Base-by-base conservation (phyloP, 1,140 invertebrate species). In the Calosoma granatense region DNA sequence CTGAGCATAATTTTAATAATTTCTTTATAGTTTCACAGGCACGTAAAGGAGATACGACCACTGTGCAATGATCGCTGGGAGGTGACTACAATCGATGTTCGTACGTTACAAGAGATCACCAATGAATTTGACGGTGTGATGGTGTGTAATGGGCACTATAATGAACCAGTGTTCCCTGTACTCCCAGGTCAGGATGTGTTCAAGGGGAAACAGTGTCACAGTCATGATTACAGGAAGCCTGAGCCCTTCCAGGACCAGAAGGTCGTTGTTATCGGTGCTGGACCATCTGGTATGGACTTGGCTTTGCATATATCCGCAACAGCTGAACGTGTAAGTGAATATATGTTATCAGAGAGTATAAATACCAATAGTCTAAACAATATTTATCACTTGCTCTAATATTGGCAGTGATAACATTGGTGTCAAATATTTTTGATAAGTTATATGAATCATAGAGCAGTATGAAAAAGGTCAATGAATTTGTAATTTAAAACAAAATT, bases 211-310 rank as follows among this genome's bases (percentile, higher is more conserved):
- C 61, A 79, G 14, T 67, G 83, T 4, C 94, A 97, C 72, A 93
- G 90, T 66, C 90, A 93, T 67, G 84, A 92, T 69, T 97, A 94
- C 71, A 75, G 92, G 61, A 73, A 76, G 2, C 84, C 88, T 0
- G 79, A 85, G 15, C 62, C 73, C 2, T 94, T 87, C 68, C 62
- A 68, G 30, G 79, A 72, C 57, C 80, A 87, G 65, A 75, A 63
- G 2, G 88, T 95, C 0, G 71, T 89, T 0, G 82, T 94, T 20
- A 71, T 96, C 22, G 94, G 94, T 3, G 90, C 87, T 47, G 90
- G 90, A 15, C 86, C 90, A 9, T 94, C 91, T 14, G 92, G 91
- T 6, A 81, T 86, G 78, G 92, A 94, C 70, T 82, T 94, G 47
- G 81, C 87, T 0, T 66, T 91, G 43, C 90, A 93, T 63, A 80